Evolutionary conservation across 2,113 vertebrate genomes (phyloP).

Genomic region (Pluvialis apricaria): DNA sequence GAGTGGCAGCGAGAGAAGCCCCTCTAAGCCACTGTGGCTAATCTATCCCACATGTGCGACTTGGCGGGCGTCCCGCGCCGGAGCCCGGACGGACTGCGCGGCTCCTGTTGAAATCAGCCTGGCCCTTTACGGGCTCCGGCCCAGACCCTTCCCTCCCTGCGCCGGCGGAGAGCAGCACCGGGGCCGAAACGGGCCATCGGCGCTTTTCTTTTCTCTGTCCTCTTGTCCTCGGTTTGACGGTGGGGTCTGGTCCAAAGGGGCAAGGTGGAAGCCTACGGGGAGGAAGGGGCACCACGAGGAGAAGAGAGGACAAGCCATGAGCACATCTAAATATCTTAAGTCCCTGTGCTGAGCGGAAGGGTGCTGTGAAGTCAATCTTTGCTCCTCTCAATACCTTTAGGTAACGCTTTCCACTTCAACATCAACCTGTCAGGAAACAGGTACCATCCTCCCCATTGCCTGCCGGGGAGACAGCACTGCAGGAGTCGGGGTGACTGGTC

Average conservation of each 20-base stretch:
- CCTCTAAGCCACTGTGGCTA: conserved; percentile 74
- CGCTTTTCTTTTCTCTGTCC: background rate
- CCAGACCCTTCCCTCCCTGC: background rate
- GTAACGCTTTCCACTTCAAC: background rate
- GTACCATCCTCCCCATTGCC: rapidly evolving
- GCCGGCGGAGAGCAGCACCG: background rate
- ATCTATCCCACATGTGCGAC: conserved; percentile 79
- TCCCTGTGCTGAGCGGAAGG: background rate
- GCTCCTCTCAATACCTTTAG: background rate
- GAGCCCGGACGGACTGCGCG: background rate
- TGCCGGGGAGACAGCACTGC: background rate
- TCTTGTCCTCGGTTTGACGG: rapidly evolving
- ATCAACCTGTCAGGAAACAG: background rate
- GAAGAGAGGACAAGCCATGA: background rate
- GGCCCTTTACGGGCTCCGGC: background rate
- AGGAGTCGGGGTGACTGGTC: rapidly evolving
- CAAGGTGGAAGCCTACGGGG: rapidly evolving
- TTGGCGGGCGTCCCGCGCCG: conserved; percentile 43
- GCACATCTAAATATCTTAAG: rapidly evolving
- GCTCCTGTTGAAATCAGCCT: conserved; percentile 11
- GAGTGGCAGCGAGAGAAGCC: conserved; percentile 78
- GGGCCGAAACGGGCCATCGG: background rate
- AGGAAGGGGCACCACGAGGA: background rate
- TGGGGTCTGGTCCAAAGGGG: background rate
- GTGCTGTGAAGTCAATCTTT: rapidly evolving